phyloP scores from a whole-genome alignment of 1,140 invertebrate species.

The Pomacea maculata region DNA sequence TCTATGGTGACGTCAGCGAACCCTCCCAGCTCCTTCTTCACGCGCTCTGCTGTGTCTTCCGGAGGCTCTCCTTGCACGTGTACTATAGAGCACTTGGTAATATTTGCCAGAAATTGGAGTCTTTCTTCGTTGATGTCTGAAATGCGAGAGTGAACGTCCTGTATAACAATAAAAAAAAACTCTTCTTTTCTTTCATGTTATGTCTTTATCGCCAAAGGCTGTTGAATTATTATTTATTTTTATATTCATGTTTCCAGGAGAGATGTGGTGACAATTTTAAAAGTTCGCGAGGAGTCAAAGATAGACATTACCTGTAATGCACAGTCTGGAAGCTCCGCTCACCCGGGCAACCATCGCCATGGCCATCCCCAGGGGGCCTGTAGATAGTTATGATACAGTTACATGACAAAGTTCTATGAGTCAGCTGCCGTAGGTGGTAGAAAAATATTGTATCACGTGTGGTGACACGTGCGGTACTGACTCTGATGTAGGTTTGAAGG shows the following conservation, averaged over 20 bases:
- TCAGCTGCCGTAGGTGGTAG: no score
- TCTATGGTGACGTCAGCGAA: conserved; percentile 83
- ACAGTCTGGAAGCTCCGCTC: conserved; percentile 83
- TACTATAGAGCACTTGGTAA: conserved; percentile 81
- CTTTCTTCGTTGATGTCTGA: neutral
- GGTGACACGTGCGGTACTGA: no score
- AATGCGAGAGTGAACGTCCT: neutral
- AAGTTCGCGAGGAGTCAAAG: no score
- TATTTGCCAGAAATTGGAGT: conserved; percentile 75
- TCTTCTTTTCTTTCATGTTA: neutral
- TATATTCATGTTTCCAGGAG: no score
- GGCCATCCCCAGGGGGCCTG: conserved; percentile 88
- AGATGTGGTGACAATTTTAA: no score
- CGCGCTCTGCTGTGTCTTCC: conserved; percentile 72
- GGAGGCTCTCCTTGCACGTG: conserved; percentile 50
- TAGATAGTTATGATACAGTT: conserved; percentile 63
- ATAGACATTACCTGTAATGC: conserved; percentile 77
- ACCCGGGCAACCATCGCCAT: conserved; percentile 84
- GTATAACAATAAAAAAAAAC: no score
- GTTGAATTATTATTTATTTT: neutral
- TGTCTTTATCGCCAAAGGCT: neutral
- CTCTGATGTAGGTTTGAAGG: no score
- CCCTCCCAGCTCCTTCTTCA: conserved; percentile 73
- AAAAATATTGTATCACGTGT: no score
- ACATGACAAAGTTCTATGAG: no score